Percentiles rank a stretch among this genome's conserved stretches.
phyloP scores from a whole-genome alignment of 64 coral and sea anemone genomes.

The Montipora capricornis region DNA sequence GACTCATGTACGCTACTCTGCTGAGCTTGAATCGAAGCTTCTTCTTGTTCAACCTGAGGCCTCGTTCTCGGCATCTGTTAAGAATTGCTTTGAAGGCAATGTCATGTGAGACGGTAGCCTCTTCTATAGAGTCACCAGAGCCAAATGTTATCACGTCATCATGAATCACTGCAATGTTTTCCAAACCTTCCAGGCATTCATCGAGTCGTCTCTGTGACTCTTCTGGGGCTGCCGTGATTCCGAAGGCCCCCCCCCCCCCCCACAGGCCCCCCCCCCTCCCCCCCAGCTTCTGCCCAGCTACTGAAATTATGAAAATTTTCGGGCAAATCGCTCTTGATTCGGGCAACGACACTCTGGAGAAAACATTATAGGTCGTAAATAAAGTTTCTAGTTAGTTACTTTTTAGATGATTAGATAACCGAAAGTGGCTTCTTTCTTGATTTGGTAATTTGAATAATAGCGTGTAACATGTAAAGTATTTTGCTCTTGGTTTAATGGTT shows the following conservation, averaged over 20 bases:
- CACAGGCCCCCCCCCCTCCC: not conserved
- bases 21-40: not conserved
- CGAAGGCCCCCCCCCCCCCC: constrained; percentile 18
- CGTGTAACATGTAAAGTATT: no score
- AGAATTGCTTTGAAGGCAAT: not conserved
- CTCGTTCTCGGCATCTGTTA: constrained; percentile 1
- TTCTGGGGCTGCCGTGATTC: constrained; percentile 20
- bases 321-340: not conserved
- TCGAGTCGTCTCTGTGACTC: constrained; percentile 28
- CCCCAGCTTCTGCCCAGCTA: constrained; percentile 58
- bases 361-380: no score
- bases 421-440: no score
- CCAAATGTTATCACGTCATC: constrained; percentile 45
- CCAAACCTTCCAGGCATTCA: constrained; percentile 31
- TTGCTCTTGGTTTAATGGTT: constrained; percentile 27
- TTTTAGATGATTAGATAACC: no score
- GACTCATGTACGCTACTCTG: constrained; percentile 1
- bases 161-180: not conserved
- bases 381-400: no score
- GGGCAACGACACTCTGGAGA: no score
- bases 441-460: no score
- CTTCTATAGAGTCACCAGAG: not conserved
- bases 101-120: not conserved
- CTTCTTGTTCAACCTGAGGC: not conserved
- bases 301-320: constrained; percentile 32